Evolutionary conservation across 1,140 invertebrate genomes (phyloP).

Genomic region (Piezodorus guildinii): DNA sequence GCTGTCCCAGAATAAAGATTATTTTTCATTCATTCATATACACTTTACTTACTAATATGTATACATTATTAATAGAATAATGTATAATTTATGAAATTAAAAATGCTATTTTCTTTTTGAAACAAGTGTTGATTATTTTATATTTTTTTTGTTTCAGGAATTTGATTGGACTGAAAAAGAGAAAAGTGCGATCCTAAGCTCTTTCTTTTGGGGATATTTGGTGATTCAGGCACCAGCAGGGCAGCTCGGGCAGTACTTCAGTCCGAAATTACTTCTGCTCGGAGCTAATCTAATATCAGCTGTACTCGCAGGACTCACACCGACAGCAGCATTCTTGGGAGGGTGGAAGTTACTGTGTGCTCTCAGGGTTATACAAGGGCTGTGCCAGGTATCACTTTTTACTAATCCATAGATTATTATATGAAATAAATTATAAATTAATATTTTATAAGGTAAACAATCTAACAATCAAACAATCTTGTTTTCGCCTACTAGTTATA

Average conservation of each 20-base stretch:
- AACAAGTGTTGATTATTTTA: no score
- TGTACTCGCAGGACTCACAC: slow-evolving; percentile 37
- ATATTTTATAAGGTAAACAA: no score
- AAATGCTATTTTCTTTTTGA: no score
- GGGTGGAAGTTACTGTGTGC: slow-evolving; percentile 6
- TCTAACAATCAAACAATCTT: no score
- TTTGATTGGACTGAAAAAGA: slow-evolving; percentile 41
- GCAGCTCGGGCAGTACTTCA: slow-evolving; percentile 47
- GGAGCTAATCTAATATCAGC: slow-evolving; percentile 36
- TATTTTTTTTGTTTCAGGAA: slow-evolving; percentile 27
- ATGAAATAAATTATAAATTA: no score
- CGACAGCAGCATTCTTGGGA: slow-evolving; percentile 22
- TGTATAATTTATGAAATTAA: no score
- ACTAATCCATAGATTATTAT: no score
- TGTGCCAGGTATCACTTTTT: background rate
- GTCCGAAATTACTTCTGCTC: slow-evolving; percentile 48
- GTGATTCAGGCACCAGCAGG: slow-evolving; percentile 53
- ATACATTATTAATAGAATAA: no score
- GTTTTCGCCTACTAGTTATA: no score
- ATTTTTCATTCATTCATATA: no score
- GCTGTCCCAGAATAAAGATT: no score
- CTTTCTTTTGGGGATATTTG: slow-evolving; percentile 58
- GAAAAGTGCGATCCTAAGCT: slow-evolving; percentile 46
- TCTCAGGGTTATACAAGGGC: background rate
- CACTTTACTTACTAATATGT: no score